Evolutionary conservation across 2,113 vertebrate genomes (phyloP).

Genomic region (Brachionichthys hirsutus): DNA sequence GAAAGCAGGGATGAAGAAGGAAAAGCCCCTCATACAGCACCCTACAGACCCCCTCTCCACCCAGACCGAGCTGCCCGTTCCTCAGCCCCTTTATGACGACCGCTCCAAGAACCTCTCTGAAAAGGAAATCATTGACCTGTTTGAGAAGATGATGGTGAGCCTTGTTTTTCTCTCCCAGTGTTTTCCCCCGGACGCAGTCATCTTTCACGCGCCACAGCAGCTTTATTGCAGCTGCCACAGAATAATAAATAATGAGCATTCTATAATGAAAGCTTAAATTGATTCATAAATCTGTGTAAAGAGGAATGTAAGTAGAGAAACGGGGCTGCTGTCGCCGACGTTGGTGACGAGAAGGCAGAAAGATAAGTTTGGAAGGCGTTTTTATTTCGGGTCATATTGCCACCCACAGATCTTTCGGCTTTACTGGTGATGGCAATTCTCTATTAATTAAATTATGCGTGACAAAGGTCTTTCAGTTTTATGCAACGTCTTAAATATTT

Average conservation of each 20-base stretch:
- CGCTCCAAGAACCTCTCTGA: constrained; percentile 93
- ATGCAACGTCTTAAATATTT: constrained; percentile 1
- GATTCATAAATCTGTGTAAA: constrained; percentile 17
- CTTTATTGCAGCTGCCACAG: constrained; percentile 16
- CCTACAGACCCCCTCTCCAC: constrained; percentile 85
- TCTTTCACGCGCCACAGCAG: constrained; percentile 1
- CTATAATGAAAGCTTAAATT: constrained; percentile 13
- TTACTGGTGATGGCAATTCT: constrained; percentile 32
- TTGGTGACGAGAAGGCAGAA: not conserved
- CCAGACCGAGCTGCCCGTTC: constrained; percentile 84
- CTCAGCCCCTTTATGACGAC: constrained; percentile 90
- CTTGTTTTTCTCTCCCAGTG: constrained; percentile 15
- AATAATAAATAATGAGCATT: constrained; percentile 6
- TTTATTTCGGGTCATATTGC: not conserved
- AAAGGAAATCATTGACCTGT: constrained; percentile 96
- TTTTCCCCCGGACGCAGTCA: not conserved
- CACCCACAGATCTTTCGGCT: constrained; percentile 11
- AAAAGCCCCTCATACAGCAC: constrained; percentile 94
- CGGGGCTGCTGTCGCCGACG: not conserved
- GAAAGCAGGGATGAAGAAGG: constrained; percentile 87
- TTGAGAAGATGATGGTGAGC: constrained; percentile 99
- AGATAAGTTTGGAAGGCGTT: not conserved
- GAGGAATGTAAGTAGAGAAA: not conserved
- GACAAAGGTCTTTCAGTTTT: constrained; percentile 5
- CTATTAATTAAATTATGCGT: not conserved